These are phyloP conservation scores for Chauna torquata DNA, from an alignment of 2,113 vertebrate genomes.

Conservation along the genomic window DNA sequence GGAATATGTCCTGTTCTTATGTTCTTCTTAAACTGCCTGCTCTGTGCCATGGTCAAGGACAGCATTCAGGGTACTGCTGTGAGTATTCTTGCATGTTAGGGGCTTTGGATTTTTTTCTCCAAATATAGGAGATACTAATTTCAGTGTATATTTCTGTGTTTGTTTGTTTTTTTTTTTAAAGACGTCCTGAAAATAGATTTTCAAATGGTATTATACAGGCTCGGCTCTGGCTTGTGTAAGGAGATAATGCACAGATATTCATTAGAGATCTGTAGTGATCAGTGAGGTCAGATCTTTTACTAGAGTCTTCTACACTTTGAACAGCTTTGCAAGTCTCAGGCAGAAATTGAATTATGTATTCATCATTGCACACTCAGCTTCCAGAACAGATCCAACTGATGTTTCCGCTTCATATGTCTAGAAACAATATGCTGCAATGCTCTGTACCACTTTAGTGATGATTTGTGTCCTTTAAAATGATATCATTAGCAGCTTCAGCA, in stretches of 20 bases:
- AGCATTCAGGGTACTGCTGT: neutral
- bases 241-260: neutral
- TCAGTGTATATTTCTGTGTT: neutral
- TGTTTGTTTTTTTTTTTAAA: neutral
- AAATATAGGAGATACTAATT: neutral
- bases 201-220: neutral
- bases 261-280: neutral
- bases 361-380: fast-evolving
- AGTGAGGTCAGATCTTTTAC: neutral
- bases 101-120: neutral
- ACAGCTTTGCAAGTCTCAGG: neutral
- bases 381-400: neutral
- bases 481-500: neutral
- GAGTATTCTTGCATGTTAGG: neutral
- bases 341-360: neutral
- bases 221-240: neutral
- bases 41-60: neutral
- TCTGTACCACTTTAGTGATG: neutral
- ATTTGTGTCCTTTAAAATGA: neutral
- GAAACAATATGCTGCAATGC: fast-evolving
- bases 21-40: neutral
- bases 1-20: neutral
- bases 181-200: neutral
- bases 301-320: neutral
- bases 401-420: neutral